These are phyloP conservation scores for Eriocheir sinensis DNA, from an alignment of 1,140 invertebrate species.

Conservation along the genomic window DNA sequence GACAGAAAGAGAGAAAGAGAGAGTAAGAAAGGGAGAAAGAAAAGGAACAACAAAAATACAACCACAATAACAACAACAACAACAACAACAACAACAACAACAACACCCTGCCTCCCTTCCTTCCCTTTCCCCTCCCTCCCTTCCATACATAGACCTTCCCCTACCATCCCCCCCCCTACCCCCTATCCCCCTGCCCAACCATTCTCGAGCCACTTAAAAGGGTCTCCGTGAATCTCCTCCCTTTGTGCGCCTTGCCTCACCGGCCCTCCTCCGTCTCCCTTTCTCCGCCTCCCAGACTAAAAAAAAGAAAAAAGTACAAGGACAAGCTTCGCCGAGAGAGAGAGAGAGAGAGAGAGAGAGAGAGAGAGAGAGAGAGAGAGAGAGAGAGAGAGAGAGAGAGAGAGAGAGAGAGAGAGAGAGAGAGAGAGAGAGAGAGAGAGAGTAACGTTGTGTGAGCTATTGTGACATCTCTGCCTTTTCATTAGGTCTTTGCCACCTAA, in stretches of 20 bases:
- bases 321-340: neutral
- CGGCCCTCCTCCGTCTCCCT: neutral
- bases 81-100: conserved; percentile 24
- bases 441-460: conserved; percentile 70
- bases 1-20: neutral
- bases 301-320: neutral
- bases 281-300: neutral
- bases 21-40: conserved; percentile 37
- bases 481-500: too few species aligned
- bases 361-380: too few species aligned
- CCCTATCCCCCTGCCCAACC: neutral
- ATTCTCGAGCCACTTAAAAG: conserved; percentile 31
- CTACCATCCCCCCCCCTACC: too few species aligned
- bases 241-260: conserved; percentile 19
- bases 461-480: too few species aligned
- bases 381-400: too few species aligned
- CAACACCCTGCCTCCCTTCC: too few species aligned
- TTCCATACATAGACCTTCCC: too few species aligned
- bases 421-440: conserved; percentile 65
- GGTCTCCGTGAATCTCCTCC: conserved; percentile 32
- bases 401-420: conserved; percentile 38
- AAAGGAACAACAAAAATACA: conserved; percentile 48
- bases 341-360: too few species aligned
- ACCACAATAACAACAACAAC: too few species aligned
- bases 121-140: too few species aligned